Evolutionary conservation across 2,888 invertebrate species (phyloP), one percentile per base, ranked within the genome.

Genomic region (Sesamia inferens): DNA sequence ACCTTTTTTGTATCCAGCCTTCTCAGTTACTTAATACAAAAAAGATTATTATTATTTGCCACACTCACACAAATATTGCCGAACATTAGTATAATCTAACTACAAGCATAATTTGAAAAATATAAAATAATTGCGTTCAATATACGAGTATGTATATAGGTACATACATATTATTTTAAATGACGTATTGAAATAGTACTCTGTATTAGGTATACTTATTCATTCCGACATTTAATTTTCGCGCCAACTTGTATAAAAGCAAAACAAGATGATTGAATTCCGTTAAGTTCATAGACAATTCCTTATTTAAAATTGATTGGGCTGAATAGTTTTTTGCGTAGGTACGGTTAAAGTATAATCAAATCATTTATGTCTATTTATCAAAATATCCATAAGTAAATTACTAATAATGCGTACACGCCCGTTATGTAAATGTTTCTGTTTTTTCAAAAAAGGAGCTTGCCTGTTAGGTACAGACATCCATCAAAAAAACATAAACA

Each of bases 261-360:
- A 80, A 78, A 78, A 82, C 74, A 59, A 55, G 62, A 59, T 76
- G 72, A 67, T 68, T 69, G 65, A 83, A 79, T 85, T 80, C 68
- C 65, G 65, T 71, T 55, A 58, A 84, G 64, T 74, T 81, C 71
- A 68, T 65, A 63, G 73, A 78, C 24, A 71, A 79, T 77, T 81
- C 64, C 22, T 16, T 61, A 71, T 24, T 59, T 68, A n/a, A 67
- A 75, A 74, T 24, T 39, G 7, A n/a, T 65, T 24, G 31, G 19
- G 14, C 31, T 48, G n/a, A 58, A n/a, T 48, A 55, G 48, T 24
- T 39, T 16, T 13, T 42, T 7, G 0, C 39, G 42, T 48, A 48
- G 16, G 13, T 19, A 59, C 48, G 24, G 13, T 16, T 39, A 22
- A n/a, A 22, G 22, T 22, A 16, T 63, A 22, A 44, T 2, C 11